A percentile compares a stretch with the other conserved stretches of the same genome.
Evolutionary conservation across 2,888 invertebrate genomes (phyloP).

Genomic region (Drosophila kambysellisi): DNA sequence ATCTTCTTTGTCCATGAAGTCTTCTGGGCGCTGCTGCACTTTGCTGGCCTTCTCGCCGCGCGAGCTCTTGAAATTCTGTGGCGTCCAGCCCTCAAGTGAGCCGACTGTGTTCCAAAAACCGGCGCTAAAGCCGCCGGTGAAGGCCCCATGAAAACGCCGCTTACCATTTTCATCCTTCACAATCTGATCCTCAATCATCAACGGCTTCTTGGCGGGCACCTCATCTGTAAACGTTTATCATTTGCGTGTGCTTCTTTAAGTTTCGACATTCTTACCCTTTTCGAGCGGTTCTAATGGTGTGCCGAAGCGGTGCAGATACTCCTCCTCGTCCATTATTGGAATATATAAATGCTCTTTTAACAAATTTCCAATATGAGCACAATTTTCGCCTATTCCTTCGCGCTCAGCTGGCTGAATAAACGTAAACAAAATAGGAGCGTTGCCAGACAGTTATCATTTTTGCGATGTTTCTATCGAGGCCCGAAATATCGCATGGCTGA

Average conservation of each 20-base stretch:
- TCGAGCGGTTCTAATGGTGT: conserved; percentile 92
- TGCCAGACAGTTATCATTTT: conserved; percentile 17
- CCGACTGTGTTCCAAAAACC: conserved; percentile 99
- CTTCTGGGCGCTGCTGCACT: conserved; percentile 90
- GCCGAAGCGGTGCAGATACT: conserved; percentile 90
- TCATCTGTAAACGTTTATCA: conserved; percentile 87
- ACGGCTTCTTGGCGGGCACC: conserved; percentile 92
- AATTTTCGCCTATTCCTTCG: neutral
- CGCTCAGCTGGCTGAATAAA: conserved; percentile 32
- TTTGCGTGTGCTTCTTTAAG: neutral
- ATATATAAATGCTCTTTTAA: neutral
- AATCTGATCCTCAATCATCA: conserved; percentile 93
- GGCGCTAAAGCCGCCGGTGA: conserved; percentile 98
- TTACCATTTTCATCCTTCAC: conserved; percentile 95
- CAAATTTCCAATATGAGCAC: neutral
- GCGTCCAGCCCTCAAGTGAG: conserved; percentile 97
- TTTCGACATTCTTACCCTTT: conserved; percentile 88
- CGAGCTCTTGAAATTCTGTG: conserved; percentile 95
- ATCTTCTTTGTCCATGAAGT: conserved; percentile 99
- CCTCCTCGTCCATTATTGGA: conserved; percentile 87
- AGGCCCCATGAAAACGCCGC: conserved; percentile 98
- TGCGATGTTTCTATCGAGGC: neutral
- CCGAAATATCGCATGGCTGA: neutral
- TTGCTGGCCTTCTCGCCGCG: conserved; percentile 88
- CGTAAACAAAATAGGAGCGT: conserved; percentile 25